Base-by-base conservation (phyloP, 2,797 vertebrate species). In the Eptatretus atami region DNA sequence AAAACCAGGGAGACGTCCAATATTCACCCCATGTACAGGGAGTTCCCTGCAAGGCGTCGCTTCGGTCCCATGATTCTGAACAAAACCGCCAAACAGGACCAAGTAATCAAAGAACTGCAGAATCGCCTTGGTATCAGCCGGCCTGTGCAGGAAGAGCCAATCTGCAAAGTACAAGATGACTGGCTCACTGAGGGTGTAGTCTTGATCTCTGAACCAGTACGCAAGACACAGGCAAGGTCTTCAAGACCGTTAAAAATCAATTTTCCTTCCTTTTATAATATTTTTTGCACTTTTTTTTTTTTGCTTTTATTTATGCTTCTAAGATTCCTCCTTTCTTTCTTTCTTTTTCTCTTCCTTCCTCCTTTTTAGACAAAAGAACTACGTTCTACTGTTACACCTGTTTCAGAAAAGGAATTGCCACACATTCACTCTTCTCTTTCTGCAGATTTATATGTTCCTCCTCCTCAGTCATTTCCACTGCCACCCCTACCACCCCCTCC, bases 11-110 rank as follows among this genome's bases (percentile, higher is more conserved):
- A 94, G 75, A 81, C 80, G 0, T 54, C 78, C 53, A 84, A 88
- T 11, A 81, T 85, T 55, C 90, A 95, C 71, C 88, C 88, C 52
- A 85, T 94, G 87, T 87, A 73, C 73, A 82, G 81, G 54, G 84
- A 92, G 10, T 79, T 79, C 64, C 75, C 81, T 66, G 75, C 81
- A 44, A 79, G 84, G 25, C 77, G 79, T 66, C 85, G 81, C 72
- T 77, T 82, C 79, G 84, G 84, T 61, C 83, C 86, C 2, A 72
- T 83, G 66, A 76, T 83, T 71, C 78, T 82, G 70, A 80, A 87
- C 74, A 86, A 94, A 76, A 83, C 76, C 70, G 76, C 77, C 63
- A 83, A 82, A 11, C 87, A 94, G 67, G 90, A 95, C 73, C 76
- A 67, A 61, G 76, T 94, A 67, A 79, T 86, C 66, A 79, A 81